Evolutionary conservation across 2,797 vertebrate genomes (phyloP).

Genomic region (Clamator glandarius): DNA sequence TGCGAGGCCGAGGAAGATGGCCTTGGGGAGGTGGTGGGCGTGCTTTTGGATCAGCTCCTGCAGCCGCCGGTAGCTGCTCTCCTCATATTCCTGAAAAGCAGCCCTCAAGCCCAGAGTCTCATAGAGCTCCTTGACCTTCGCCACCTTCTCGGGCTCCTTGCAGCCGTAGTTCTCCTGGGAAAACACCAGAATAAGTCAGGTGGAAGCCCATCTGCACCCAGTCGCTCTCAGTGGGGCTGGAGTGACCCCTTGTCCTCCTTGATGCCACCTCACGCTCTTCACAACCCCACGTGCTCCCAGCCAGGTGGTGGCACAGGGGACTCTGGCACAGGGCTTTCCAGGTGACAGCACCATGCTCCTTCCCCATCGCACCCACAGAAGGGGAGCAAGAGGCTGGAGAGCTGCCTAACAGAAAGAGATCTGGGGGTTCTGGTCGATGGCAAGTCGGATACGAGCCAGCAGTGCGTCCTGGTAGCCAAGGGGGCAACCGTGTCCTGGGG

Average conservation of each 20-base stretch:
- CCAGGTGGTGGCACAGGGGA: neutral
- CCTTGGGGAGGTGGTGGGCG: constrained; percentile 80
- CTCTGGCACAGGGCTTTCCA: fast-evolving
- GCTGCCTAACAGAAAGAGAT: too few species aligned
- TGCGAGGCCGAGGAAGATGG: constrained; percentile 88
- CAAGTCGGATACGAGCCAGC: too few species aligned
- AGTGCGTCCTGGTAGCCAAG: too few species aligned
- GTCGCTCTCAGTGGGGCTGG: neutral
- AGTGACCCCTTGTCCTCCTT: neutral
- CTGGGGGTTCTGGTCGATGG: too few species aligned
- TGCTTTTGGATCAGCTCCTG: constrained; percentile 82
- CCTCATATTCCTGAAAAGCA: constrained; percentile 83
- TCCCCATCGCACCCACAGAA: too few species aligned
- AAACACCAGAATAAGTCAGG: neutral
- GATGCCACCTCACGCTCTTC: fast-evolving
- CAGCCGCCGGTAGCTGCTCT: constrained; percentile 86
- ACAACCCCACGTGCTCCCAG: neutral
- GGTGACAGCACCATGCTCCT: fast-evolving
- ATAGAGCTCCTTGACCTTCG: constrained; percentile 89
- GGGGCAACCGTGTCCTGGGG: too few species aligned
- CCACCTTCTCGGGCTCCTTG: constrained; percentile 84
- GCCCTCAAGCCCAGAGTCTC: constrained; percentile 80
- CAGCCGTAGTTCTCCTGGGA: constrained; percentile 89
- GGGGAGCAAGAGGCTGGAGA: too few species aligned
- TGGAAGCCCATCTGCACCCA: fast-evolving